phyloP scores from a whole-genome alignment of 2,888 invertebrate species.

The Lamellibrachia satsuma region DNA sequence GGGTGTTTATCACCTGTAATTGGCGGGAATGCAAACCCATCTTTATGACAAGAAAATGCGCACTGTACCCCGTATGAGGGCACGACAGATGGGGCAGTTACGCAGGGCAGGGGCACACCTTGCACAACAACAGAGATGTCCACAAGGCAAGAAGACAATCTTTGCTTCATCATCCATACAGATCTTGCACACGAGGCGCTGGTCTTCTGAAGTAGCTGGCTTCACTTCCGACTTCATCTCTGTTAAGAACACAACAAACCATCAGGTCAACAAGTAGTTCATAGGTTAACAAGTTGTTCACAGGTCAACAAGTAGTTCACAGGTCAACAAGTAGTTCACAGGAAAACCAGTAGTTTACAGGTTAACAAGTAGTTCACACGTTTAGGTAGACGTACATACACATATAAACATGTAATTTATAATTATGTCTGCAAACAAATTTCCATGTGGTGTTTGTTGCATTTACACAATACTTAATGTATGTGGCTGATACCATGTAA shows the following conservation, averaged over 20 bases:
- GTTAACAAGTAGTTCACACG: background rate
- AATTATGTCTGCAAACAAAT: too few species aligned
- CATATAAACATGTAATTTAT: too few species aligned
- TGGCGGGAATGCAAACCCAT: background rate
- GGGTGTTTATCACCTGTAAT: background rate
- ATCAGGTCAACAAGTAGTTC: background rate
- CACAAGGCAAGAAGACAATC: constrained; percentile 93
- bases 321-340: background rate
- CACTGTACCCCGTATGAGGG: constrained; percentile 83
- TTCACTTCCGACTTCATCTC: background rate
- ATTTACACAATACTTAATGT: too few species aligned
- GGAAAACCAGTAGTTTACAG: background rate
- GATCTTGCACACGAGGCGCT: constrained; percentile 78
- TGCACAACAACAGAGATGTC: constrained; percentile 90
- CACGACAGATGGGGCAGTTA: constrained; percentile 85
- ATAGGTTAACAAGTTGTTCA: background rate
- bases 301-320: background rate
- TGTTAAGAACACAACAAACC: background rate
- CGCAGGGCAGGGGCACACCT: constrained; percentile 87
- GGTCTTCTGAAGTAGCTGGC: background rate
- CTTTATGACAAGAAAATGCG: background rate
- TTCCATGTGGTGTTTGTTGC: too few species aligned
- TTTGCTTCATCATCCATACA: constrained; percentile 90
- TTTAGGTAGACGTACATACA: too few species aligned
- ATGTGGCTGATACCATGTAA: too few species aligned